phyloP scores from a whole-genome alignment of 2,113 vertebrate species.

The Pipa parva region DNA sequence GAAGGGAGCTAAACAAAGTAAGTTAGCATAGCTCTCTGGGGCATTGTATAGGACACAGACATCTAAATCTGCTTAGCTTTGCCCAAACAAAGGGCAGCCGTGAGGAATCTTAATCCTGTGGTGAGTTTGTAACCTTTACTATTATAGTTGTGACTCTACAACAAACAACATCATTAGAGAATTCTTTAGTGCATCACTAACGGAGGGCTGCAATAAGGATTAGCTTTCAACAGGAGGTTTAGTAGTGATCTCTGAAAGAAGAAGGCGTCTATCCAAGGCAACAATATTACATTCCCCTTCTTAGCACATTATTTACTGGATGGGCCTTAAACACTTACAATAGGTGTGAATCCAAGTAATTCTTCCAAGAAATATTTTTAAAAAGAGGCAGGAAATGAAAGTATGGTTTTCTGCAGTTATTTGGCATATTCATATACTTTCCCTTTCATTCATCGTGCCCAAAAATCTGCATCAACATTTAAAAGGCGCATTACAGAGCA shows the following conservation, averaged over 20 bases:
- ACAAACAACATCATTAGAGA: background rate
- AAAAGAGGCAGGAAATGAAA: constrained; percentile 15
- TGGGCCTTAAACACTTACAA: background rate
- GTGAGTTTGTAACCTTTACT: constrained; percentile 20
- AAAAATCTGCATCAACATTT: background rate
- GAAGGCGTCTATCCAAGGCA: background rate
- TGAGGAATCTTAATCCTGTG: constrained; percentile 32
- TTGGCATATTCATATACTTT: background rate
- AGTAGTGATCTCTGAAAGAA: constrained; percentile 12
- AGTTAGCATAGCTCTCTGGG: constrained; percentile 41
- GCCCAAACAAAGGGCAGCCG: constrained; percentile 39
- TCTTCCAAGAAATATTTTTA: background rate
- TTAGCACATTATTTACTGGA: constrained; percentile 5
- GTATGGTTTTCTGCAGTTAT: background rate
- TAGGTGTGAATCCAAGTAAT: constrained; percentile 9
- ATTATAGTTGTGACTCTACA: constrained; percentile 28
- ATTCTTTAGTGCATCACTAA: constrained; percentile 24
- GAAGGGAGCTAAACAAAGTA: constrained; percentile 28
- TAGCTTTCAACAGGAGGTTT: constrained; percentile 17
- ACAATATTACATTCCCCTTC: background rate
- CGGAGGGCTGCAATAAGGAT: constrained; percentile 26
- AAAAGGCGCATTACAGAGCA: background rate
- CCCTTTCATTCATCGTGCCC: background rate
- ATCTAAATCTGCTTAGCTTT: constrained; percentile 46
- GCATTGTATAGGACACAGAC: constrained; percentile 38